phyloP scores from a whole-genome alignment of 2,797 vertebrate genomes.

The Nannoperca australis region DNA sequence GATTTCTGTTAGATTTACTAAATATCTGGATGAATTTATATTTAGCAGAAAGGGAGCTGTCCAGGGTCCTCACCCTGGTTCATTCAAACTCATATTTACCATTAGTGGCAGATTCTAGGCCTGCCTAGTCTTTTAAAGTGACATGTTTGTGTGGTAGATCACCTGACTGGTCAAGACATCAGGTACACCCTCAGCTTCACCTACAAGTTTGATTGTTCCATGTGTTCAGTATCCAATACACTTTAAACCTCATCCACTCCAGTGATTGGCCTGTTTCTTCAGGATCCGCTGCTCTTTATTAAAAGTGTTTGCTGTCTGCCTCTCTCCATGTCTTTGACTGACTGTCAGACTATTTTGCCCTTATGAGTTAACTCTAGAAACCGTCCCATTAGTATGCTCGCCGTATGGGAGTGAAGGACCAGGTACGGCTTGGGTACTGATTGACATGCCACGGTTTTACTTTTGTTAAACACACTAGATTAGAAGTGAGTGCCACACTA shows the following conservation, averaged over 20 bases:
- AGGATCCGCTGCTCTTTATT: neutral
- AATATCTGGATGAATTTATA: neutral
- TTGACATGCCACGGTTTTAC: too few relatives aligned
- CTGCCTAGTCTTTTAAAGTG: neutral
- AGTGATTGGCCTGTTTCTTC: neutral
- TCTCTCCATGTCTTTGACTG: too few relatives aligned
- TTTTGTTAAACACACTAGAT: neutral
- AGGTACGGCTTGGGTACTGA: neutral
- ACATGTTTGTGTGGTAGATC: neutral
- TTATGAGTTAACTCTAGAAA: neutral
- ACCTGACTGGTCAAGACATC: neutral
- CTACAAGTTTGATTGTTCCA: neutral
- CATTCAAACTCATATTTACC: neutral
- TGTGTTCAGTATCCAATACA: neutral
- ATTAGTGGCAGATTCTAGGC: neutral
- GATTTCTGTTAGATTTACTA: neutral
- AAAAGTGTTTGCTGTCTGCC: neutral
- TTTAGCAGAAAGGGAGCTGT: slow-evolving; percentile 25
- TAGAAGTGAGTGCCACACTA: neutral
- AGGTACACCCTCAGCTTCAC: neutral
- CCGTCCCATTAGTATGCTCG: too few relatives aligned
- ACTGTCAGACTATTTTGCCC: neutral
- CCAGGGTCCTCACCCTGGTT: slow-evolving; percentile 33
- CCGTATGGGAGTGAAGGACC: neutral
- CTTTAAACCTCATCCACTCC: neutral